These are phyloP conservation scores for Amblyornis subalaris DNA, from an alignment of 2,113 vertebrate genomes.

Conservation along the genomic window DNA sequence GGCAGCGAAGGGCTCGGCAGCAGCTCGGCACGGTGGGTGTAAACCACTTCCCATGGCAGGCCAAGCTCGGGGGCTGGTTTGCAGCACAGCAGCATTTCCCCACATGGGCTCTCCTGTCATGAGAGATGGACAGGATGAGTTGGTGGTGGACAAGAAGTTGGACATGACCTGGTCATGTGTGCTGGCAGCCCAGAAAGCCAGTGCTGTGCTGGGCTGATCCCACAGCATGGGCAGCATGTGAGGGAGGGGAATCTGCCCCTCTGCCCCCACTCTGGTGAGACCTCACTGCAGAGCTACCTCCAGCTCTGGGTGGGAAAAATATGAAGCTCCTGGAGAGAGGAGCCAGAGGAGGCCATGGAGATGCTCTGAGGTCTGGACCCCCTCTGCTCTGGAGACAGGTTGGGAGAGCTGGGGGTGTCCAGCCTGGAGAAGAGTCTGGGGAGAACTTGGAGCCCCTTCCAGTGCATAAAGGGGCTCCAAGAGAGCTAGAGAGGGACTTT, in stretches of 20 bases:
- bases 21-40: neutral
- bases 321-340: neutral
- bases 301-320: neutral
- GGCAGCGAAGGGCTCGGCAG: neutral
- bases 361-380: neutral
- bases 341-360: neutral
- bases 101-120: accelerated
- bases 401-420: neutral
- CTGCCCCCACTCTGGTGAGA: neutral
- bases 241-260: neutral
- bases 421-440: neutral
- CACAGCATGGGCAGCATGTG: neutral
- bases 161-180: neutral
- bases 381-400: neutral
- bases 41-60: neutral
- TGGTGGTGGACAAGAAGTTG: neutral
- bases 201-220: neutral
- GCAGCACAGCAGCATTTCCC: neutral
- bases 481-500: neutral
- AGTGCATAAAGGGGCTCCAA: accelerated
- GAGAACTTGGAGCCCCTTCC: neutral
- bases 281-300: neutral
- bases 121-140: neutral
- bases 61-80: neutral
- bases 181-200: neutral